Evolutionary conservation across 2,113 vertebrate species (phyloP).

Genomic region (Semnornis frantzii): DNA sequence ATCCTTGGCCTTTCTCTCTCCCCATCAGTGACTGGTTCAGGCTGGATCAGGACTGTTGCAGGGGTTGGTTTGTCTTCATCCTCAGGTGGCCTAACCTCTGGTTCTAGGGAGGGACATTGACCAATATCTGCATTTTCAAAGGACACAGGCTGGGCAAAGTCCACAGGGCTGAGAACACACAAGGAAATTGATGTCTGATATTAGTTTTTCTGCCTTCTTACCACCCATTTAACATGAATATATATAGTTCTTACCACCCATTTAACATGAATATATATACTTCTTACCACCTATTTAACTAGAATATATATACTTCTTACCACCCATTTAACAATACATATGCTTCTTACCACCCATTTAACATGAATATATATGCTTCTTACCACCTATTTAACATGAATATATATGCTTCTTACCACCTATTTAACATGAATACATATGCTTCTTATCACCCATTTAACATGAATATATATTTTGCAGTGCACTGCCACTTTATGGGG

Average conservation of each 20-base stretch:
- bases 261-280: no score
- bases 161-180: constrained; percentile 83
- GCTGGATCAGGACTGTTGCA: constrained; percentile 24
- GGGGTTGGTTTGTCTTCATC: constrained; percentile 58
- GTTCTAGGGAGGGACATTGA: constrained; percentile 79
- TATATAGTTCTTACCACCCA: no score
- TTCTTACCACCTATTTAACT: no score
- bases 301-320: no score
- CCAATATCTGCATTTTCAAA: constrained; percentile 98
- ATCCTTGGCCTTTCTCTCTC: constrained; percentile 26
- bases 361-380: no score
- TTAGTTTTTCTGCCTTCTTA: neutral
- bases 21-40: constrained; percentile 31
- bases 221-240: neutral
- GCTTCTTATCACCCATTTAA: no score
- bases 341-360: no score
- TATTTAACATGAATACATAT: no score
- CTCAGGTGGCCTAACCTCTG: constrained; percentile 34
- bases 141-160: constrained; percentile 88
- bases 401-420: no score
- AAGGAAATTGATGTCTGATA: neutral
- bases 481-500: neutral
- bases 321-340: no score
- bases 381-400: no score
- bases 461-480: no score